Evolutionary conservation across 2,797 vertebrate genomes (phyloP).

Genomic region (Sebastes steindachneri): DNA sequence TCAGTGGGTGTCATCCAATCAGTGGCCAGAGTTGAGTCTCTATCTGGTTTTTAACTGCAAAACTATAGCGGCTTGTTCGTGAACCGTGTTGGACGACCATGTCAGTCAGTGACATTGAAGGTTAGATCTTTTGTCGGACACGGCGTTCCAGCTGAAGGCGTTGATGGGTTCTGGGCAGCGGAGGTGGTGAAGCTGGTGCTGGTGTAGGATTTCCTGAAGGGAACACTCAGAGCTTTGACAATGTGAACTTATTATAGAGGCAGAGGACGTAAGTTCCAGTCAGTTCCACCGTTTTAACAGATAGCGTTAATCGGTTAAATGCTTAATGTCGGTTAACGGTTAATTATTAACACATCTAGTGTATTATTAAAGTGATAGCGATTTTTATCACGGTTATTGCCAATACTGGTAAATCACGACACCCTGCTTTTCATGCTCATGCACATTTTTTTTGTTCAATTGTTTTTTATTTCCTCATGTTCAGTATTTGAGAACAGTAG

Average conservation of each 20-base stretch:
- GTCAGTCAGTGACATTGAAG: background rate
- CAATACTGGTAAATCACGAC: rapidly evolving
- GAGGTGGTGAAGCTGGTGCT: background rate
- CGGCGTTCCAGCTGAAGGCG: background rate
- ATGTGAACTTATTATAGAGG: background rate
- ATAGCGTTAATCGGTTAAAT: too few relatives aligned
- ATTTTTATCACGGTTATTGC: rapidly evolving
- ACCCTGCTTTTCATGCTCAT: too few relatives aligned
- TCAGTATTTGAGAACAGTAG: background rate
- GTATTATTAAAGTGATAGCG: too few relatives aligned
- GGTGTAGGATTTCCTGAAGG: constrained; percentile 16
- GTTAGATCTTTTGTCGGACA: background rate
- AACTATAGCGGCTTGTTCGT: background rate
- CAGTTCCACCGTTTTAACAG: too few relatives aligned
- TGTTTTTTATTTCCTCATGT: background rate
- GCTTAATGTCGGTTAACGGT: too few relatives aligned
- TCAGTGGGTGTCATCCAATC: too few relatives aligned
- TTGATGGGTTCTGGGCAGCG: background rate
- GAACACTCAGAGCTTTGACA: background rate
- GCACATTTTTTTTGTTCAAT: too few relatives aligned
- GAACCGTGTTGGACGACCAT: background rate
- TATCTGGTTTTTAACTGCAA: background rate
- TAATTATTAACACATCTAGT: rapidly evolving
- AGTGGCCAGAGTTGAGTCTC: background rate
- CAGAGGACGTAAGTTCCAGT: background rate